Evolutionary conservation across 2,888 invertebrate species (phyloP), one percentile per base, ranked within the genome.

Genomic region (Limnephilus lunatus): DNA sequence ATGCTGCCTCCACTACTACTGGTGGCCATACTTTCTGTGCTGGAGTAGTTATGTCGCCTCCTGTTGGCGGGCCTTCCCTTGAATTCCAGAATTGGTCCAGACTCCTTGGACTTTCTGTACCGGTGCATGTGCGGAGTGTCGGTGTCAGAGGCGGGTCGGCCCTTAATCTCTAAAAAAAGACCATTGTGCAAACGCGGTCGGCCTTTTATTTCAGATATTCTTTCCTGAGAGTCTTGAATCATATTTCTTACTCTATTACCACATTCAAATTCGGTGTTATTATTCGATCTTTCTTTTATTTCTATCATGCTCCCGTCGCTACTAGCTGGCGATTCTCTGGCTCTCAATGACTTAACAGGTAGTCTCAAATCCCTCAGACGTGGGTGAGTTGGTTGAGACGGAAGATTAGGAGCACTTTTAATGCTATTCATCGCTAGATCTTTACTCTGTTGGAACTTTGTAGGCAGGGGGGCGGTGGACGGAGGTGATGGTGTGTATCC

Each of bases 1-100:
- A 98, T 97, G 95, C 98, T 98, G 85, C 98, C 98, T 90, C 98
- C 98, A 94, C 98, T 98, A 95, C 98, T 98, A 94, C 98, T 98
- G 12, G 98, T 98, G 68, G 98, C 98, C 97, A 98, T 98, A 95
- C 98, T 98, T 95, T 98, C 98, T 53, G 98, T 98, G 94, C 98
- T 98, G 12, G 97, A 98, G 95, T 97, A 98, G 94, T 97, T 97
- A 91, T 95, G 95, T 94, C 97, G 96, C 93, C 97, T 96, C 93
- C 95, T 94, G 94, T 95, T 95, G 94, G 95, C 94, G 94, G 96
- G 96, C 95, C 97, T 96, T 94, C 97, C 96, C 95, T 97, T 97
- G 95, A 97, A 97, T 94, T 96, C 96, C 95, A 96, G 95, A 96
- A 96, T 96, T 95, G 96, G 96, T 95, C 96, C 96, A 95, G 96